Percentiles rank a stretch among this genome's conserved stretches.
phyloP scores from a whole-genome alignment of 2,797 vertebrate species.

The Danio tinwini region DNA sequence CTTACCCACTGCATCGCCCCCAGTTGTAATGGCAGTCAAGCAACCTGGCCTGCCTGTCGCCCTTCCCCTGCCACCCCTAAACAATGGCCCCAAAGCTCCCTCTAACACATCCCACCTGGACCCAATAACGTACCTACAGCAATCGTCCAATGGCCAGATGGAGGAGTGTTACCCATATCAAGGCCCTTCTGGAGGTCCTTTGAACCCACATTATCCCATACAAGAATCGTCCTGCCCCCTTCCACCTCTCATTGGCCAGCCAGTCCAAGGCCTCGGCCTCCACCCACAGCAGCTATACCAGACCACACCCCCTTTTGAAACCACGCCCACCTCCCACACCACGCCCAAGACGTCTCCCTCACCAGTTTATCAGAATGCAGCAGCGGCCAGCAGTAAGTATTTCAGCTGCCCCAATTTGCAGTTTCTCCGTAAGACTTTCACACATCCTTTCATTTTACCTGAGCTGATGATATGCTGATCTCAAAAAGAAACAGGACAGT shows the following conservation, averaged over 20 bases:
- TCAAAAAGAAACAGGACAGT: slow-evolving; percentile 26
- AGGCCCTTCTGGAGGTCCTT: slow-evolving; percentile 53
- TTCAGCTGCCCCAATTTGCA: slow-evolving; percentile 42
- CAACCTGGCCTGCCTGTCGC: slow-evolving; percentile 77
- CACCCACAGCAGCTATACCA: slow-evolving; percentile 81
- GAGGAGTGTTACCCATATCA: slow-evolving; percentile 75
- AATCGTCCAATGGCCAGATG: slow-evolving; percentile 72
- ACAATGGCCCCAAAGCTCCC: slow-evolving; percentile 71
- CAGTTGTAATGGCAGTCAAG: slow-evolving; percentile 76
- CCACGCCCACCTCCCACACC: slow-evolving; percentile 81
- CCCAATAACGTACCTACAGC: slow-evolving; percentile 63
- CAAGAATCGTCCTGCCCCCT: slow-evolving; percentile 69
- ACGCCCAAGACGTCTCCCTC: slow-evolving; percentile 88
- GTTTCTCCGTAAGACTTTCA: slow-evolving; percentile 8
- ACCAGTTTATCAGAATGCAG: slow-evolving; percentile 84
- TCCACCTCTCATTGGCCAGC: slow-evolving; percentile 72
- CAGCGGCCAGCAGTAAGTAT: slow-evolving; percentile 90
- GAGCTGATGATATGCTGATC: slow-evolving; percentile 29
- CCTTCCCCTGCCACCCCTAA: slow-evolving; percentile 79
- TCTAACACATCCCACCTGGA: slow-evolving; percentile 64
- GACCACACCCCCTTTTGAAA: slow-evolving; percentile 77
- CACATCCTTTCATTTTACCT: slow-evolving; percentile 22
- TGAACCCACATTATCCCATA: slow-evolving; percentile 54
- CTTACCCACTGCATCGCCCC: slow-evolving; percentile 75
- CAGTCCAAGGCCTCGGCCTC: slow-evolving; percentile 71